These are phyloP conservation scores for Parapsyche elsis DNA, from an alignment of 1,140 invertebrate species.

Conservation along the genomic window DNA sequence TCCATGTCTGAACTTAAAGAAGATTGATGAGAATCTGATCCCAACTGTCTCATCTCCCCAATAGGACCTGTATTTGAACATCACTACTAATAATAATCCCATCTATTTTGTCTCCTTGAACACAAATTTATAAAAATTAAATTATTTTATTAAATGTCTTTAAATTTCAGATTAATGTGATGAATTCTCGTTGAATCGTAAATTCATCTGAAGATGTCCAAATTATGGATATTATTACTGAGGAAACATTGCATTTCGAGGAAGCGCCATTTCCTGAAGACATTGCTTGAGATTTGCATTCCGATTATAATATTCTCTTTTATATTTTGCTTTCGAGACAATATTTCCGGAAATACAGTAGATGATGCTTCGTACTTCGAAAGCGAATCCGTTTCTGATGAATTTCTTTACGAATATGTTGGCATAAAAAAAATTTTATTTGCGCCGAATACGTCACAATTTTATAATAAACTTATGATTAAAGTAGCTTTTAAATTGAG, in stretches of 20 bases:
- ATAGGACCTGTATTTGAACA: too few species aligned
- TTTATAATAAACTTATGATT: background rate
- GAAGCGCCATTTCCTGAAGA: background rate
- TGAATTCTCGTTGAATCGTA: too few species aligned
- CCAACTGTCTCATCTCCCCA: too few species aligned
- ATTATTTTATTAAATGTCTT: too few species aligned
- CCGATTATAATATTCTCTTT: background rate
- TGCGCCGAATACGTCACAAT: slow-evolving; percentile 6
- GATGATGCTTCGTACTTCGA: background rate
- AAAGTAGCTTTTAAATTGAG: slow-evolving; percentile 14
- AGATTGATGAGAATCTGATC: too few species aligned
- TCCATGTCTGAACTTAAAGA: too few species aligned
- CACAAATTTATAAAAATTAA: too few species aligned
- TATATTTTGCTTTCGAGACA: background rate
- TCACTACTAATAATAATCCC: too few species aligned
- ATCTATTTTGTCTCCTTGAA: too few species aligned
- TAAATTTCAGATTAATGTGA: too few species aligned
- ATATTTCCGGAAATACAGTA: background rate
- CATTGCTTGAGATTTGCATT: background rate
- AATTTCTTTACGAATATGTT: background rate
- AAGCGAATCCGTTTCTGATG: slow-evolving; percentile 1
- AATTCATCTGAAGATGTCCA: too few species aligned
- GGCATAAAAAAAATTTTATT: background rate
- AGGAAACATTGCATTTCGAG: background rate
- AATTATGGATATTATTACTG: background rate